These are phyloP conservation scores for Dicentrarchus labrax DNA, from an alignment of 2,113 vertebrate genomes.

Conservation along the genomic window DNA sequence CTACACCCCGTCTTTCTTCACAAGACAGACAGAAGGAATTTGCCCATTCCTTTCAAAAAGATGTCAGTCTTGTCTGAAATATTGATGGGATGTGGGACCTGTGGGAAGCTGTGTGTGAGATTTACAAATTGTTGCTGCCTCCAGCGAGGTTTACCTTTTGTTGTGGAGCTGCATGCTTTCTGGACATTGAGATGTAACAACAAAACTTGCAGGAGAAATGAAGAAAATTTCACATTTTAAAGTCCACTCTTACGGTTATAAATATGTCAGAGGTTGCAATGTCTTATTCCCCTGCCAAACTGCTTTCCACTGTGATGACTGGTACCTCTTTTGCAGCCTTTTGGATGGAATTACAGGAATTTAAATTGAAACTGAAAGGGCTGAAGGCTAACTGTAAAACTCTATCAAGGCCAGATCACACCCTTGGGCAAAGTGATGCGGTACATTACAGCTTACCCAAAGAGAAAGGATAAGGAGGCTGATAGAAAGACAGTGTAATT, in stretches of 20 bases:
- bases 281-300: constrained; percentile 3
- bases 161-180: neutral
- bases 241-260: neutral
- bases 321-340: constrained; percentile 20
- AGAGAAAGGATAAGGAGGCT: constrained; percentile 40
- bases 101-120: constrained; percentile 28
- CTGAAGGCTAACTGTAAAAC: constrained; percentile 45
- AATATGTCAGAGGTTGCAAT: neutral
- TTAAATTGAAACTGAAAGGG: constrained; percentile 44
- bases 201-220: neutral
- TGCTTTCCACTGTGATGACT: constrained; percentile 17
- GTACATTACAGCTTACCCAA: constrained; percentile 58
- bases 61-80: constrained; percentile 51
- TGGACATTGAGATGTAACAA: neutral
- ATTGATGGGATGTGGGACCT: constrained; percentile 40
- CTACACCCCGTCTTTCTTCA: constrained; percentile 2
- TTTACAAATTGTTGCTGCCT: constrained; percentile 43
- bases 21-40: constrained; percentile 9
- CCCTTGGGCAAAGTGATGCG: constrained; percentile 66
- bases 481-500: constrained; percentile 63
- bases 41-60: constrained; percentile 1
- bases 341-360: constrained; percentile 29
- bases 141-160: constrained; percentile 35
- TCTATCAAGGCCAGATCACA: constrained; percentile 57
- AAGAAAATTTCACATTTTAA: neutral